Percentiles rank a stretch among this genome's conserved stretches.
Conservation (phyloP, 2,888 invertebrate genomes). For the Cybosia mesomella region DNA sequence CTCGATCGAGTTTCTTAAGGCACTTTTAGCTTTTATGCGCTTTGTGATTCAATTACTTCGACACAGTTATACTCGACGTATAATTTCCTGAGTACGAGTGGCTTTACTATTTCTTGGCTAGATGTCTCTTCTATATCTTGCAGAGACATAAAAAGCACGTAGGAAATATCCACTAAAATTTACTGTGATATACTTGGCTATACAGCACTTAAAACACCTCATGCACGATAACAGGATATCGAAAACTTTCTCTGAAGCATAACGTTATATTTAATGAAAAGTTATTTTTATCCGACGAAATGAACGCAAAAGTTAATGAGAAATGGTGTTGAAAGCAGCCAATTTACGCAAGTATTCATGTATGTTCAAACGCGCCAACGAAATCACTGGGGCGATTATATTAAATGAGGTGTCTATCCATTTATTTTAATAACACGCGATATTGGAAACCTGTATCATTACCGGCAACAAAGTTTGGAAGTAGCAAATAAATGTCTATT, state of each 20-base stretch:
- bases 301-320: not conserved
- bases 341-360: slow-evolving; percentile 18
- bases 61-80: too few species aligned
- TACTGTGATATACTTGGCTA: not conserved
- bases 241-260: not conserved
- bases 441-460: not conserved
- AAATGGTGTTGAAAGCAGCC: slow-evolving; percentile 15
- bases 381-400: slow-evolving; percentile 19
- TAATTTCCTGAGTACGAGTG: too few species aligned
- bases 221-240: not conserved
- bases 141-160: not conserved
- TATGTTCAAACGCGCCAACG: slow-evolving; percentile 5
- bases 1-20: too few species aligned
- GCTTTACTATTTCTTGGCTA: not conserved
- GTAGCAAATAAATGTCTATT: not conserved
- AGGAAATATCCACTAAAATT: not conserved
- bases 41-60: not conserved
- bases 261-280: not conserved
- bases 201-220: not conserved
- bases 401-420: slow-evolving; percentile 18
- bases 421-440: slow-evolving; percentile 16
- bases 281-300: not conserved
- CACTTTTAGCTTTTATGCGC: too few species aligned
- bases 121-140: not conserved
- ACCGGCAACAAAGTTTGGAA: not conserved